A percentile compares a stretch with the other conserved stretches of the same genome.
Evolutionary conservation across 1,140 invertebrate species (phyloP).

Genomic region (Drosophila repleta): DNA sequence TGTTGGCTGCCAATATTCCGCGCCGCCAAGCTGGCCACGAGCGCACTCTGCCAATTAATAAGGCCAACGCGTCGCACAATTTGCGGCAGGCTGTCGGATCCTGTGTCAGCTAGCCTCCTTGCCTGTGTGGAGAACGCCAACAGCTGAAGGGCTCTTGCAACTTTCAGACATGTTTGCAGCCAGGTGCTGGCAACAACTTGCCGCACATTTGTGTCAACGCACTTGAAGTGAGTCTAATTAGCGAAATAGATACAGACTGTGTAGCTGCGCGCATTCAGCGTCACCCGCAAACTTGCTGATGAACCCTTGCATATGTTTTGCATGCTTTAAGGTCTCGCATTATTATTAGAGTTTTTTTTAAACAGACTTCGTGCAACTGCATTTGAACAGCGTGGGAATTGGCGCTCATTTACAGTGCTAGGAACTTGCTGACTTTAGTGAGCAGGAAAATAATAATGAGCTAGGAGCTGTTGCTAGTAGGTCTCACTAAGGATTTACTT

Average conservation of each 20-base stretch:
- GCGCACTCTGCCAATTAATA: slow-evolving; percentile 36
- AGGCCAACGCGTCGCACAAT: not conserved
- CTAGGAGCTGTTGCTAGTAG: too few relatives aligned
- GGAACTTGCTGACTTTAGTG: too few relatives aligned
- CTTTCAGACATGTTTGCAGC: not conserved
- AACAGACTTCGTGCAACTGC: not conserved
- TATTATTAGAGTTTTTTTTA: not conserved
- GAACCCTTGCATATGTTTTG: too few relatives aligned
- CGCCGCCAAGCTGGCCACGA: slow-evolving; percentile 6
- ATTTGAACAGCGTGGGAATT: not conserved
- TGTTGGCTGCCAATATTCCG: not conserved
- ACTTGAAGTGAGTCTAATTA: slow-evolving; percentile 37
- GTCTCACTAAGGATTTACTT: too few relatives aligned
- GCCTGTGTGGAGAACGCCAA: slow-evolving; percentile 5
- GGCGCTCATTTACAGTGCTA: not conserved
- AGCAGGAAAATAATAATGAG: too few relatives aligned
- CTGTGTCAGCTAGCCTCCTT: not conserved
- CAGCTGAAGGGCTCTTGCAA: slow-evolving; percentile 12
- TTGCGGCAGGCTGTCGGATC: not conserved
- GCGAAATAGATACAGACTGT: slow-evolving; percentile 9
- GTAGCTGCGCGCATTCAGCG: too few relatives aligned
- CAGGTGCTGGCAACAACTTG: slow-evolving; percentile 17
- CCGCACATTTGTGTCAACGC: too few relatives aligned
- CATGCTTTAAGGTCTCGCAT: not conserved
- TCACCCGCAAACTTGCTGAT: not conserved